Evolutionary conservation across 2,113 vertebrate genomes (phyloP), one percentile per base, ranked within the genome.

Genomic region (Acanthisitta chloris): DNA sequence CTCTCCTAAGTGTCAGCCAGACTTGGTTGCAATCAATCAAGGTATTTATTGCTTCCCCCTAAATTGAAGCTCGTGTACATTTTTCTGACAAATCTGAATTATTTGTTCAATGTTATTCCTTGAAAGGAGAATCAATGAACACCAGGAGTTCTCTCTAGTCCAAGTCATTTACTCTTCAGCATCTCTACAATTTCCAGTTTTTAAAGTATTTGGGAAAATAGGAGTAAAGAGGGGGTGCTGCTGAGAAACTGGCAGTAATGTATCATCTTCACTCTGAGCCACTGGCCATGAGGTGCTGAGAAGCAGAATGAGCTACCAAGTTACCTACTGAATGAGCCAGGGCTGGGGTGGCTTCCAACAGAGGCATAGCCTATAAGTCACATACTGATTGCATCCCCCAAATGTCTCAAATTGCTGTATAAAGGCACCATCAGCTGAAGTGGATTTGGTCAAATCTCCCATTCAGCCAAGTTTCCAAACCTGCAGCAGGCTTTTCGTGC

Each of bases 11-110:
- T 77, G 82, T 77, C 91, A 94, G 23, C 86, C 48, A 83, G 67
- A 17, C 76, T 76, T 90, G 83, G 52, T 78, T 77, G 92, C 86
- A 93, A 89, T 96, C 93, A 94, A 74, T 96, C 93, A 94, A 86
- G n/a, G 36, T 74, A 82, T 92, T 94, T 93, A 95, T 92, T 89
- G 66, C 83, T 86, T 94, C 57, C 31, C 76, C 54, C 67, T 52
- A 77, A 92, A 91, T 23, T 87, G 91, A 92, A 77, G 59, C 48
- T 88, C 80, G 81, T 72, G 73, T 94, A 81, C 70, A 65, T 96
- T 93, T 95, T 94, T 95, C 73, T 95, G 88, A 92, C 82, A 96
- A 79, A 92, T 96, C 67, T 67, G 93, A 95, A 94, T 93, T 93
- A 61, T 81, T 83, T 17, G 40, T 69, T 95, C 70, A 43, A 0